A percentile compares a stretch with the other conserved stretches of the same genome.
phyloP scores from a whole-genome alignment of 2,888 invertebrate genomes.

The Hololepta plana region DNA sequence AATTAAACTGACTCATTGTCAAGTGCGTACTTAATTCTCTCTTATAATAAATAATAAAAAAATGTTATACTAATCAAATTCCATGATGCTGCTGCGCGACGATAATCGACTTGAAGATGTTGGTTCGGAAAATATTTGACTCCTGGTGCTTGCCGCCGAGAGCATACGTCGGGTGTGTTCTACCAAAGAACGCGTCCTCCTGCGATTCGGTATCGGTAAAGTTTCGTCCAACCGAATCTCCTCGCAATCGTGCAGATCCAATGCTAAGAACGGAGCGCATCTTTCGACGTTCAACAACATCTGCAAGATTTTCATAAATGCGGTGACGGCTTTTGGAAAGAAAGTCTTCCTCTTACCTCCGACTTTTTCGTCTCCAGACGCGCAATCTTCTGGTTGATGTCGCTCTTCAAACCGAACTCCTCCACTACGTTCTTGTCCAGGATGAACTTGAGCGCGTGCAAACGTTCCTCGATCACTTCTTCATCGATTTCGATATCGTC shows the following conservation, averaged over 20 bases:
- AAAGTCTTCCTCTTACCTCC: constrained; percentile 14
- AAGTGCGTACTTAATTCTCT: no score
- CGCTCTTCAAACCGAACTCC: constrained; percentile 30
- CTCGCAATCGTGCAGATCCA: constrained; percentile 31
- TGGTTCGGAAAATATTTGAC: constrained; percentile 19
- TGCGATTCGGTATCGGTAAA: constrained; percentile 20
- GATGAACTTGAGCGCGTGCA: constrained; percentile 12
- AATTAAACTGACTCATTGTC: no score
- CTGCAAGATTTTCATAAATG: constrained; percentile 18
- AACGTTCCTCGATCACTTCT: constrained; percentile 6
- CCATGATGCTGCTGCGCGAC: constrained; percentile 20
- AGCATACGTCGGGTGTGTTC: constrained; percentile 17
- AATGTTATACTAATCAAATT: constrained; percentile 14
- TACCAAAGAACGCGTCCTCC: constrained; percentile 13
- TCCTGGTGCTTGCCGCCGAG: constrained; percentile 16
- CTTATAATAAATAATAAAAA: no score
- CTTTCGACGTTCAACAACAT: constrained; percentile 32
- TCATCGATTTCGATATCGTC: constrained; percentile 7
- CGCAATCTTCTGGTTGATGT: constrained; percentile 34
- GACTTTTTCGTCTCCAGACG: constrained; percentile 23
- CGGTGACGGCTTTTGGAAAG: background rate
- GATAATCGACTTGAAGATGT: constrained; percentile 16
- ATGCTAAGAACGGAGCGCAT: constrained; percentile 39
- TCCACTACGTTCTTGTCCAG: constrained; percentile 18
- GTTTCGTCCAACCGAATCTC: constrained; percentile 24